Base-by-base conservation (phyloP, 2,113 vertebrate species). In the Equus quagga region DNA sequence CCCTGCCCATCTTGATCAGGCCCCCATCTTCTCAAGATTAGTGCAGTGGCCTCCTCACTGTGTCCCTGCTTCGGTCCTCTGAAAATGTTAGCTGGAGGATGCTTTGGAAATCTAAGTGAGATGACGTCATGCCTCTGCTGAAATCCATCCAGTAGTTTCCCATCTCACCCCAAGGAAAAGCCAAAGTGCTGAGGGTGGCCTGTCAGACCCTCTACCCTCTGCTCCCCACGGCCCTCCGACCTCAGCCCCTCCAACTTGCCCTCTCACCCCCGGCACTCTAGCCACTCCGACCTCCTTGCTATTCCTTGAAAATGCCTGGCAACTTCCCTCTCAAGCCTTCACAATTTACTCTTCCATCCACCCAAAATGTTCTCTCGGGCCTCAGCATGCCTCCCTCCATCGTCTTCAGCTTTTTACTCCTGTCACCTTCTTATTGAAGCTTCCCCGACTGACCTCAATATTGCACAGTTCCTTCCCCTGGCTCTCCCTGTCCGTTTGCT, bases 121-220 rank as follows among this genome's bases (percentile, higher is more conserved):
- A 75, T 17, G 72, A 72, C 18, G 12, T 19, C 24, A 18, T 23
- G 5, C 9, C 12, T 69, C 79, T 90, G 51, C 80, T 24, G 10
- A 56, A 62, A 67, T 14, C n/a, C 80, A 78, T 13, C 28, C 73
- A 19, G 21, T 11, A 18, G 6, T 69, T 88, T 81, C 64, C 64
- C 0, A 1, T 54, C 23, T 84, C 24, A 72, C 13, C n/a, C 54
- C 1, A 18, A 54, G 60, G 49, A 64, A 62, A 62, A 82, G 58
- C 54, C 17, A 26, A 65, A 17, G n/a, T 70, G 83, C n/a, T n/a
- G 15, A 13, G n/a, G 12, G 23, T 49, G 78, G 54, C 70, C 36
- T 5, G 0, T 58, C 21, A 21, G 14, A 33, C 8, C 8, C 18
- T 5, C 1, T 0, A 1, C 14, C 33, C 72, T 73, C 15, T 44